Conservation (phyloP, 2,113 vertebrate genomes). For the Bufo bufo region DNA sequence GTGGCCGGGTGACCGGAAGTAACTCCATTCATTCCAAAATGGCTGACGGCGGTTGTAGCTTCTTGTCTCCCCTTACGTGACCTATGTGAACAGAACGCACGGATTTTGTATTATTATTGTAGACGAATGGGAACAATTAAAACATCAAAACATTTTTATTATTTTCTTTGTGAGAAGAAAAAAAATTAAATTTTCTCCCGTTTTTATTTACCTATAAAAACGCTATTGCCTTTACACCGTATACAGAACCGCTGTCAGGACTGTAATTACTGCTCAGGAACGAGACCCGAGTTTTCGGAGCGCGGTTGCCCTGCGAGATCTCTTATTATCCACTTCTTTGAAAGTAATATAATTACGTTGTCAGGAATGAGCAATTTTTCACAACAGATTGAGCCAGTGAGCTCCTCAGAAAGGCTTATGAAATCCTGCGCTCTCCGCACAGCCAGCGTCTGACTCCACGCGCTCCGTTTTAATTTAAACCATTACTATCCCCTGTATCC, state of each 20-base stretch:
- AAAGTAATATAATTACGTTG: slow-evolving; percentile 48
- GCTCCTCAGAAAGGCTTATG: not conserved
- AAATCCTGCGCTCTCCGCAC: not conserved
- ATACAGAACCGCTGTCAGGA: slow-evolving; percentile 20
- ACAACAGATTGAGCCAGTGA: slow-evolving; percentile 9
- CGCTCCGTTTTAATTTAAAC: slow-evolving; percentile 50
- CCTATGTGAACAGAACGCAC: not conserved
- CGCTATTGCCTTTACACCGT: not conserved
- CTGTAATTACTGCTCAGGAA: slow-evolving; percentile 49
- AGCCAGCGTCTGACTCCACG: slow-evolving; percentile 7
- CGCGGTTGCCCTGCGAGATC: slow-evolving; percentile 51
- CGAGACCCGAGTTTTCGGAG: slow-evolving; percentile 43
- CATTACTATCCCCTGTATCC: slow-evolving; percentile 49
- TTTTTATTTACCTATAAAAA: slow-evolving; percentile 35
- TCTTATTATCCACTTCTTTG: slow-evolving; percentile 59
- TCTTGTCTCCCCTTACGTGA: too few species aligned
- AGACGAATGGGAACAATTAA: not conserved
- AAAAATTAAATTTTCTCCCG: not conserved
- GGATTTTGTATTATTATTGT: not conserved
- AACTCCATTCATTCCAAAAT: too few species aligned
- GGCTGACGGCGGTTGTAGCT: too few species aligned
- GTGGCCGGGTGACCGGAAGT: too few species aligned
- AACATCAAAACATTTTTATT: not conserved
- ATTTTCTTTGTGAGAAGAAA: not conserved
- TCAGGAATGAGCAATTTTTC: slow-evolving; percentile 56